A percentile compares a stretch with the other conserved stretches of the same genome.
Evolutionary conservation across 1,140 invertebrate genomes (phyloP).

Genomic region (Diabrotica undecimpunctata): DNA sequence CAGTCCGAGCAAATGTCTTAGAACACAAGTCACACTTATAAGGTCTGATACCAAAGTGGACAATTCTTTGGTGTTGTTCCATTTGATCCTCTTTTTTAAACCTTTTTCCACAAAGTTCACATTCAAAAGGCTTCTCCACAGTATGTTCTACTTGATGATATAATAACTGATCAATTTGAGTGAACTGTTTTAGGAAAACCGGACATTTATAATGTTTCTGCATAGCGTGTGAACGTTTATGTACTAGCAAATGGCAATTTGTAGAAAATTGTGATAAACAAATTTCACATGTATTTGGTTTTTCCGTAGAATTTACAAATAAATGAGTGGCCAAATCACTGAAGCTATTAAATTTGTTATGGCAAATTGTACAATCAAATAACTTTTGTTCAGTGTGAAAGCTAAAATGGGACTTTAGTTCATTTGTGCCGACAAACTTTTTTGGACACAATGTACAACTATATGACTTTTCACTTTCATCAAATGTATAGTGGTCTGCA

Average conservation of each 20-base stretch:
- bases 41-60: neutral
- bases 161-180: neutral
- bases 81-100: neutral
- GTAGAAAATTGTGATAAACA: conserved; percentile 71
- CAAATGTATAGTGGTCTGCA: too few species aligned
- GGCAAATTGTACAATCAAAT: neutral
- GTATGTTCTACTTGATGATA: neutral
- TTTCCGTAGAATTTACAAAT: conserved; percentile 66
- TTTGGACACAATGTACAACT: too few species aligned
- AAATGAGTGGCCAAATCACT: conserved; percentile 49
- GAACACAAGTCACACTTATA: conserved; percentile 14
- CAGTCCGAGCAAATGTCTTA: neutral
- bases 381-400: neutral
- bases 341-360: neutral
- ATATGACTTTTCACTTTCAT: too few species aligned
- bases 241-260: conserved; percentile 41
- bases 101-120: neutral
- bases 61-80: too few species aligned
- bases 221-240: conserved; percentile 10
- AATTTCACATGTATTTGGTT: conserved; percentile 70
- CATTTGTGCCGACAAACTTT: too few species aligned
- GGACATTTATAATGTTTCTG: conserved; percentile 51
- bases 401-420: too few species aligned
- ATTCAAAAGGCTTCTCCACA: conserved; percentile 5
- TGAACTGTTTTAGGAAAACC: conserved; percentile 51